Base-by-base conservation (phyloP, 2,113 vertebrate genomes). In the Heloderma charlesbogerti region DNA sequence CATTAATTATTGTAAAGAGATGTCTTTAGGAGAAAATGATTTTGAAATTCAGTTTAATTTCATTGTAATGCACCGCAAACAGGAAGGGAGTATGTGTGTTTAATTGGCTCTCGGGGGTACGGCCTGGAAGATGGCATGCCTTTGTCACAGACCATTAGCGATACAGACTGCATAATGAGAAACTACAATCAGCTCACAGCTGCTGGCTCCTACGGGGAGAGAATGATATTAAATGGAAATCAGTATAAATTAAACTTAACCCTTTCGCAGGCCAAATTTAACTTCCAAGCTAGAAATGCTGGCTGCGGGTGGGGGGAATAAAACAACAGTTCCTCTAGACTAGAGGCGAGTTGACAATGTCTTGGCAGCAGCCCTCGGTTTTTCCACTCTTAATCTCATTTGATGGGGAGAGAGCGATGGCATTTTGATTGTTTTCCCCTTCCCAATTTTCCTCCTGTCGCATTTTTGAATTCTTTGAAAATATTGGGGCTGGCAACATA, bases 141-240 rank as follows among this genome's bases (percentile, higher is more conserved):
- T 98, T 98, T 98, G 98, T 99, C 98, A 99, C 98, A 98, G 98
- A 98, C 98, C 98, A 98, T 99, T 98, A 98, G 98, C 97, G 96
- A 97, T 97, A 97, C 97, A 97, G 98, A 96, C 98, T 98, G 97
- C 97, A 96, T 98, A 98, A 98, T 98, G 98, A 98, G 98, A 96
- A 96, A 93, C 90, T 71, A 97, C 98, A 98, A 98, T 98, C 98
- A 98, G 98, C 98, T 98, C 98, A 96, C 98, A 98, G 97, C 97
- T 97, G 97, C 97, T 3, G 92, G 95, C 97, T 96, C 97, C 97
- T 96, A 93, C 93, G 48, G 96, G 96, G 97, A 95, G 96, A 96
- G 96, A 95, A 92, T 95, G 96, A 96, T 96, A 96, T 96, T 97
- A 97, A 97, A 96, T 96, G 96, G 97, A 95, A 97, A 97, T 97